A percentile compares a stretch with the other conserved stretches of the same genome.
Evolutionary conservation across 2,888 invertebrate genomes (phyloP).

Genomic region (Scaptomyza flava): DNA sequence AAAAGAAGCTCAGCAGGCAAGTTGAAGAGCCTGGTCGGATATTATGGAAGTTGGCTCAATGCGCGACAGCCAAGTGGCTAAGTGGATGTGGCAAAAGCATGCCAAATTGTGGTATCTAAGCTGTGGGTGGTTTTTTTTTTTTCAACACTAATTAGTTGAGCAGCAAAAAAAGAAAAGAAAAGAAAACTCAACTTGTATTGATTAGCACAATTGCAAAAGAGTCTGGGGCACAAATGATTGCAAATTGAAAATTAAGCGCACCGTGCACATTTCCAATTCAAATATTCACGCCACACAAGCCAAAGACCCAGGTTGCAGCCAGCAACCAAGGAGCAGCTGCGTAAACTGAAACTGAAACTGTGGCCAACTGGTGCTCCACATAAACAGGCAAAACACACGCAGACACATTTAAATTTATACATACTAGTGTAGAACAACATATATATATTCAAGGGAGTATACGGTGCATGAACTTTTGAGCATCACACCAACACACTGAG

Average conservation of each 20-base stretch:
- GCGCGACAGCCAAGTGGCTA: not conserved
- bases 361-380: conserved; percentile 46
- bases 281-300: conserved; percentile 44
- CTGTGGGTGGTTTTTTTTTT: not conserved
- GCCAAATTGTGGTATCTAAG: conserved; percentile 17
- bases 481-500: conserved; percentile 52
- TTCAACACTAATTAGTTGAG: conserved; percentile 64
- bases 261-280: conserved; percentile 75
- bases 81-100: conserved; percentile 8
- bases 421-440: conserved; percentile 26
- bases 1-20: conserved; percentile 35
- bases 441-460: conserved; percentile 29
- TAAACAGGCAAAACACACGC: conserved; percentile 4
- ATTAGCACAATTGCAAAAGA: conserved; percentile 41
- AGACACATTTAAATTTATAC: conserved; percentile 36
- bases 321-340: conserved; percentile 30
- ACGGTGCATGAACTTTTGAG: conserved; percentile 82
- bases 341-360: conserved; percentile 40
- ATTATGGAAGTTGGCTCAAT: conserved; percentile 33
- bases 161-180: conserved; percentile 16
- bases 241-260: conserved; percentile 76
- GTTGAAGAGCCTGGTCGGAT: conserved; percentile 44
- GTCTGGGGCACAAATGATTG: conserved; percentile 64
- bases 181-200: conserved; percentile 38
- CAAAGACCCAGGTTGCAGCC: conserved; percentile 28